Conservation (phyloP, 2,113 vertebrate genomes). For the Macrotis lagotis region DNA sequence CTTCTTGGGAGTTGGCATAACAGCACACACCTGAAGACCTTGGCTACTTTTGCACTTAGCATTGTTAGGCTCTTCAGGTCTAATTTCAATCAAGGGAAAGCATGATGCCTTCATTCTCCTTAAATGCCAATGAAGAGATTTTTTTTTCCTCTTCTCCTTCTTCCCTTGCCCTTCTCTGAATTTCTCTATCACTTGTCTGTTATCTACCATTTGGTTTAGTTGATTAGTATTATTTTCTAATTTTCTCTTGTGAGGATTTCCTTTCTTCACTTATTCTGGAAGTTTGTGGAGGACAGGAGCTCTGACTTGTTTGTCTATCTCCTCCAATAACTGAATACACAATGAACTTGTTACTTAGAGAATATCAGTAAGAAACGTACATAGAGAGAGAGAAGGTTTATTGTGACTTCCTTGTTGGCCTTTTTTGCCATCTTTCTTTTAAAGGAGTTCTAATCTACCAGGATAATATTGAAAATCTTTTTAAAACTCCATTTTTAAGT, state of each 20-base stretch:
- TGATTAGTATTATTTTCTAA: not conserved
- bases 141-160: not conserved
- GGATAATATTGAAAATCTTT: conserved; percentile 25
- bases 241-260: conserved; percentile 21
- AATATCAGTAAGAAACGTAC: not conserved
- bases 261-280: not conserved
- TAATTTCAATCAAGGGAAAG: conserved; percentile 10
- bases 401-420: not conserved
- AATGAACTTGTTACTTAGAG: not conserved
- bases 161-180: not conserved
- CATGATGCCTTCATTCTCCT: not conserved
- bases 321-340: not conserved
- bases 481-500: conserved; percentile 32
- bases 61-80: not conserved
- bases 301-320: not conserved
- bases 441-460: conserved; percentile 13
- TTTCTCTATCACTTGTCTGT: not conserved
- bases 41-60: not conserved
- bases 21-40: not conserved
- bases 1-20: not conserved
- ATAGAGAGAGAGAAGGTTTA: not conserved
- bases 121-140: not conserved
- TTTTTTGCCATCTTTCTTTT: conserved; percentile 24
- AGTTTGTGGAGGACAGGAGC: not conserved
- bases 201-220: not conserved